phyloP scores from a whole-genome alignment of 2,113 vertebrate species.

The Nettapus auritus region DNA sequence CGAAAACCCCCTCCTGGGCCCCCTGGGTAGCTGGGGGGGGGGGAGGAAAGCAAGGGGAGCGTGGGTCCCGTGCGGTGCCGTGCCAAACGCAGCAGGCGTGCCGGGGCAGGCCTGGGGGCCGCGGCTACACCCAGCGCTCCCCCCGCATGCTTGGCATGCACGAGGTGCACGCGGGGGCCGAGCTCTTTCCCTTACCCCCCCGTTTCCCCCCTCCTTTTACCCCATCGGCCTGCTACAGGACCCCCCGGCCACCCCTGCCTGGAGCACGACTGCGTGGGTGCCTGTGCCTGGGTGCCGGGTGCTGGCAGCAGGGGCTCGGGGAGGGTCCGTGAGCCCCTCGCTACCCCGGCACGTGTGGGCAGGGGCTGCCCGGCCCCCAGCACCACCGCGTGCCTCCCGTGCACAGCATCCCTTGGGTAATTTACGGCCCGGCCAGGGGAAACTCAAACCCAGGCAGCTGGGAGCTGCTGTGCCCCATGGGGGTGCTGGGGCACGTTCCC shows the following conservation, averaged over 20 bases:
- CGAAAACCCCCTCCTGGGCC: background rate
- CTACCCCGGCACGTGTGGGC: too few species aligned
- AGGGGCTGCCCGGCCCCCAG: background rate
- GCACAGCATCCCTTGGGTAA: background rate
- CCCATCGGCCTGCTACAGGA: background rate
- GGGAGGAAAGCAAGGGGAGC: too few species aligned
- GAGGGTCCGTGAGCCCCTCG: background rate
- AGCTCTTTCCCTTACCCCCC: accelerated
- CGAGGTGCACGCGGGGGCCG: accelerated
- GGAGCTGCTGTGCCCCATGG: background rate
- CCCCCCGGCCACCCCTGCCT: accelerated
- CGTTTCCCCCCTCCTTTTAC: background rate
- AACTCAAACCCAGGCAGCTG: background rate
- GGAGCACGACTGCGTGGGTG: background rate
- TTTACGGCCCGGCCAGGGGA: background rate
- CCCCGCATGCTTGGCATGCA: background rate
- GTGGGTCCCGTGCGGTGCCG: background rate
- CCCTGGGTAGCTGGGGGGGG: background rate
- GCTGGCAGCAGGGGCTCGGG: background rate
- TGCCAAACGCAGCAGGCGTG: background rate
- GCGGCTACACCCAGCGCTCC: background rate
- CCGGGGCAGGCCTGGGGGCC: background rate
- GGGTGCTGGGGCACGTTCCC: background rate
- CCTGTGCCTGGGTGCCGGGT: too few species aligned
- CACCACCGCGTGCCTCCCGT: background rate